phyloP scores from a whole-genome alignment of 2,113 vertebrate species.

The Rhinoderma darwinii region DNA sequence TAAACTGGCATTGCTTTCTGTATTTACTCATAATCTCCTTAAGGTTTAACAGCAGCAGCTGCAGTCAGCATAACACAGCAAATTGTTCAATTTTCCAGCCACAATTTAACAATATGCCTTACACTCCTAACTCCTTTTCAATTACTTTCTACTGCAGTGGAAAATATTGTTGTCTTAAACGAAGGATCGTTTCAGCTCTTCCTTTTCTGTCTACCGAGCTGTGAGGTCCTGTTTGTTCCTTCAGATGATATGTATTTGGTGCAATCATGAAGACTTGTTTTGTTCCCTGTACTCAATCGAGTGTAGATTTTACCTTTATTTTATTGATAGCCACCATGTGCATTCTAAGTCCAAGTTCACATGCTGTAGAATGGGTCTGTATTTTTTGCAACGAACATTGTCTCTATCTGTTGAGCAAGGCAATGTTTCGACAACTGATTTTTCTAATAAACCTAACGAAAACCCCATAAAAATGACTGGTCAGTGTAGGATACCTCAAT shows the following conservation, averaged over 20 bases:
- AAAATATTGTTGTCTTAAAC: constrained; percentile 23
- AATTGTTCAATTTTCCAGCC: constrained; percentile 39
- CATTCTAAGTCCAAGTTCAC: background rate
- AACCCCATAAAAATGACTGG: too few relatives aligned
- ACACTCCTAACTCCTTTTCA: background rate
- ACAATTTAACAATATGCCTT: constrained; percentile 36
- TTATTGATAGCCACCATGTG: background rate
- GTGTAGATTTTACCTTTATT: background rate
- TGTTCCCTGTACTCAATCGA: background rate
- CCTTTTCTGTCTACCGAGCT: background rate
- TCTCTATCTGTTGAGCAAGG: too few relatives aligned
- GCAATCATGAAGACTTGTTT: too few relatives aligned
- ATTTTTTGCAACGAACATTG: too few relatives aligned
- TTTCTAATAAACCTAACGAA: too few relatives aligned
- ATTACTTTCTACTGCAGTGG: constrained; percentile 27
- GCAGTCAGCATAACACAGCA: constrained; percentile 25
- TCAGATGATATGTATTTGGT: constrained; percentile 26
- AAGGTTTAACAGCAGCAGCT: constrained; percentile 21
- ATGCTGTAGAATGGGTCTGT: background rate
- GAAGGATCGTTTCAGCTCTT: background rate
- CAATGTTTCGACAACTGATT: too few relatives aligned
- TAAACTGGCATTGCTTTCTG: background rate
- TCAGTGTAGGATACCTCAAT: too few relatives aligned
- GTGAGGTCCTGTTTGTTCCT: background rate
- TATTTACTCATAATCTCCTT: background rate